phyloP scores from a whole-genome alignment of 2,113 vertebrate genomes.

The Apeltes quadracus region DNA sequence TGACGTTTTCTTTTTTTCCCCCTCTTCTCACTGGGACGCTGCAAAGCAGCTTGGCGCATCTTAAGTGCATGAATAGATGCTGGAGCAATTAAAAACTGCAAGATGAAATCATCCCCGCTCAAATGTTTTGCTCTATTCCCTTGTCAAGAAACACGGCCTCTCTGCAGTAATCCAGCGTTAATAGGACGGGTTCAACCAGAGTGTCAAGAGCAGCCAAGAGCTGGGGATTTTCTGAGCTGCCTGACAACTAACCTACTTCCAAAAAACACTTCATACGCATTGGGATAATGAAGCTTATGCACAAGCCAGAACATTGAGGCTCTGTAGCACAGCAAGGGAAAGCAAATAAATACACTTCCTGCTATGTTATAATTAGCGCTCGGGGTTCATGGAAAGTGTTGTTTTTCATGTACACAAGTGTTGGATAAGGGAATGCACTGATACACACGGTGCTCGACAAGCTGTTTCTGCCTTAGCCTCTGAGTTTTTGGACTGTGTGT shows the following conservation, averaged over 20 bases:
- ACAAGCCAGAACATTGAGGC: conserved; percentile 23
- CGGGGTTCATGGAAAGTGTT: conserved; percentile 81
- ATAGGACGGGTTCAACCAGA: conserved; percentile 90
- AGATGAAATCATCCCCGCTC: conserved; percentile 83
- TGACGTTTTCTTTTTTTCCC: conserved; percentile 34
- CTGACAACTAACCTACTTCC: conserved; percentile 88
- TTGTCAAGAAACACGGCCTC: conserved; percentile 82
- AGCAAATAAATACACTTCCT: conserved; percentile 78
- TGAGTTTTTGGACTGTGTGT: neutral
- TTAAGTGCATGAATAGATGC: conserved; percentile 74
- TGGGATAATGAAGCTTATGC: conserved; percentile 88
- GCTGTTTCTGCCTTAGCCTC: conserved; percentile 57
- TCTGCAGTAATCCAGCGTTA: conserved; percentile 86
- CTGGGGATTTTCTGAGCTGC: conserved; percentile 87
- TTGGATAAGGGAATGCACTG: conserved; percentile 61
- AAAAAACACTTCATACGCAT: conserved; percentile 87
- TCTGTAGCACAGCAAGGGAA: conserved; percentile 43
- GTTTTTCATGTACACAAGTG: conserved; percentile 82
- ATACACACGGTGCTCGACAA: conserved; percentile 83
- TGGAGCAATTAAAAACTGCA: conserved; percentile 84
- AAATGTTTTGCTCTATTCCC: conserved; percentile 84
- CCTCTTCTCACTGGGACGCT: conserved; percentile 49
- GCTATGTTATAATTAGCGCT: conserved; percentile 89
- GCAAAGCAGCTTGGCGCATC: conserved; percentile 59
- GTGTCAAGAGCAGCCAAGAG: conserved; percentile 91